These are phyloP conservation scores for Gryon sp. DNA, from an alignment of 1,140 invertebrate genomes.

Conservation along the genomic window DNA sequence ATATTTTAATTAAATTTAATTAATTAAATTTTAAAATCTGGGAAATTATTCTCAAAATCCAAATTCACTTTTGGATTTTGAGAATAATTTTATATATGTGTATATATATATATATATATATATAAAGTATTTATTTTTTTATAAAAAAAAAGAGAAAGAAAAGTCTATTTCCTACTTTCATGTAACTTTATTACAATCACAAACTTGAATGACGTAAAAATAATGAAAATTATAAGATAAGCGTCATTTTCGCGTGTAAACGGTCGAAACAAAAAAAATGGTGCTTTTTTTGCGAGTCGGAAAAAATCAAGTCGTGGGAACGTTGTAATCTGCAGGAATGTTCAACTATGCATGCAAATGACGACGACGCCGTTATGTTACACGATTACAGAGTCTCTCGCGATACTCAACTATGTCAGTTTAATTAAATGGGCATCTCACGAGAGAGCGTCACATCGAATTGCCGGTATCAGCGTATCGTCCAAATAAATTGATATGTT, in stretches of 20 bases:
- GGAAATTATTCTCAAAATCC: constrained; percentile 24
- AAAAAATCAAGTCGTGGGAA: constrained; percentile 40
- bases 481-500: constrained; percentile 17
- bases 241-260: not conserved
- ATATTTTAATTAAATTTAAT: constrained; percentile 57
- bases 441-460: constrained; percentile 18
- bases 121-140: too few species aligned
- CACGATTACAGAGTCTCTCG: constrained; percentile 43
- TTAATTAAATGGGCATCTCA: constrained; percentile 50
- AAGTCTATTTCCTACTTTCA: too few species aligned
- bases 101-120: too few species aligned
- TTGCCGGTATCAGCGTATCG: constrained; percentile 15
- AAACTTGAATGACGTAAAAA: too few species aligned
- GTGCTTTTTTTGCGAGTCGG: constrained; percentile 21
- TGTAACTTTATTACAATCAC: too few species aligned
- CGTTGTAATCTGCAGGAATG: constrained; percentile 33
- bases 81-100: too few species aligned
- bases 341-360: constrained; percentile 61
- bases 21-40: constrained; percentile 31
- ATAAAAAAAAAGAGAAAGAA: too few species aligned
- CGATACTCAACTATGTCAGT: constrained; percentile 37
- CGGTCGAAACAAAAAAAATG: not conserved
- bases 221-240: not conserved
- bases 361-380: constrained; percentile 45
- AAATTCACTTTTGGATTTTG: too few species aligned